A percentile compares a stretch with the other conserved stretches of the same genome.
phyloP scores from a whole-genome alignment of 1,140 invertebrate genomes.

The Heliconius eleuchia region DNA sequence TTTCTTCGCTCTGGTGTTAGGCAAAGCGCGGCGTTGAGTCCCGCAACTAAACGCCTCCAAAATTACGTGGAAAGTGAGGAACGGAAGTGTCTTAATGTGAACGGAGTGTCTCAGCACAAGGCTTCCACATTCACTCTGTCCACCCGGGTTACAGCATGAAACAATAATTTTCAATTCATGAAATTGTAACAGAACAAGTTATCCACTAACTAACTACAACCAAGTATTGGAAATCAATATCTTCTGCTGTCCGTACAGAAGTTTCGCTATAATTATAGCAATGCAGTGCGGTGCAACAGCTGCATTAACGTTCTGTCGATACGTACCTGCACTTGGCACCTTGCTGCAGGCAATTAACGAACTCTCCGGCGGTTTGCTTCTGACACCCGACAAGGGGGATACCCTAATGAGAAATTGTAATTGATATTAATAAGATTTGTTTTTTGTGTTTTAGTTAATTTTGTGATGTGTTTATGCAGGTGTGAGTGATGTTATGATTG shows the following conservation, averaged over 20 bases:
- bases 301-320: slow-evolving; percentile 24
- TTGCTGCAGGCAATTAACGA: slow-evolving; percentile 31
- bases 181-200: too few relatives aligned
- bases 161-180: too few relatives aligned
- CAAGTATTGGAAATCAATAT: slow-evolving; percentile 3
- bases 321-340: slow-evolving; percentile 32
- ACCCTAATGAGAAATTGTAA: slow-evolving; percentile 18
- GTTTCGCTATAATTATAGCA: background rate
- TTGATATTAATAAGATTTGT: background rate
- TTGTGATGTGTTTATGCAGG: background rate
- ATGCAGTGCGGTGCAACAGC: slow-evolving; percentile 31
- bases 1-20: too few relatives aligned
- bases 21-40: too few relatives aligned
- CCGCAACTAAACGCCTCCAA: too few relatives aligned
- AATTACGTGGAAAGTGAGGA: too few relatives aligned
- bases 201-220: background rate
- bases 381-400: slow-evolving; percentile 18
- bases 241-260: background rate
- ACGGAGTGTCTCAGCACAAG: too few relatives aligned
- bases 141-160: too few relatives aligned
- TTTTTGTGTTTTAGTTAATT: background rate
- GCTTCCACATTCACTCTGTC: too few relatives aligned
- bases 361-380: slow-evolving; percentile 28
- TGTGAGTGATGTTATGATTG: background rate
- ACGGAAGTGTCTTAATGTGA: too few relatives aligned